A percentile compares a stretch with the other conserved stretches of the same genome.
phyloP scores from a whole-genome alignment of 2,797 vertebrate genomes.

The Brotula barbata region DNA sequence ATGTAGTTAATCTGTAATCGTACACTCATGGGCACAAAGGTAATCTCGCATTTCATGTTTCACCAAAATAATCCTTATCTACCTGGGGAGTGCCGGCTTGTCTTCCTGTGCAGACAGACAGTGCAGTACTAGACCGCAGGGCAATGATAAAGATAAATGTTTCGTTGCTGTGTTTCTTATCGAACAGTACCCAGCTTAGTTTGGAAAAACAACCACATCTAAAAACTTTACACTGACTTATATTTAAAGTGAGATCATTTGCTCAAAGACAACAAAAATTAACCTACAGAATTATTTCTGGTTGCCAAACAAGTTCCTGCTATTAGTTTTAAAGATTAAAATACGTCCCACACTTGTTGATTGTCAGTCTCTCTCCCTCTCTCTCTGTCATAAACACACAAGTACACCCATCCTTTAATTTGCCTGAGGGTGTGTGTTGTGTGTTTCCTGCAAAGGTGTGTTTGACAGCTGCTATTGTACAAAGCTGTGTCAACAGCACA shows the following conservation, averaged over 20 bases:
- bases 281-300: no score
- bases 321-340: not conserved
- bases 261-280: no score
- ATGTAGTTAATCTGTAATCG: no score
- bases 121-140: constrained; percentile 12
- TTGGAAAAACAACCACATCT: not conserved
- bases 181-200: not conserved
- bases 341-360: constrained; percentile 5
- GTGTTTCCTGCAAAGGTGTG: constrained; percentile 31
- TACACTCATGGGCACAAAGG: no score
- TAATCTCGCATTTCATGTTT: no score
- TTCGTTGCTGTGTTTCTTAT: not conserved
- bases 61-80: constrained; percentile 37
- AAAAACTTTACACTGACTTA: not conserved
- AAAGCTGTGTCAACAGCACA: constrained; percentile 32
- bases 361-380: no score
- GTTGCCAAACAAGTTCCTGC: constrained; percentile 33
- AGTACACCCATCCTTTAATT: constrained; percentile 29
- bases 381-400: no score
- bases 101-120: constrained; percentile 18
- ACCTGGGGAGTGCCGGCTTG: constrained; percentile 28
- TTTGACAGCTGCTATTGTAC: constrained; percentile 10
- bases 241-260: not conserved
- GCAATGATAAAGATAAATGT: constrained; percentile 13
- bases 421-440: constrained; percentile 39